These are phyloP conservation scores for Lutraria rhynchaena DNA, from an alignment of 1,140 invertebrate genomes.

Conservation along the genomic window DNA sequence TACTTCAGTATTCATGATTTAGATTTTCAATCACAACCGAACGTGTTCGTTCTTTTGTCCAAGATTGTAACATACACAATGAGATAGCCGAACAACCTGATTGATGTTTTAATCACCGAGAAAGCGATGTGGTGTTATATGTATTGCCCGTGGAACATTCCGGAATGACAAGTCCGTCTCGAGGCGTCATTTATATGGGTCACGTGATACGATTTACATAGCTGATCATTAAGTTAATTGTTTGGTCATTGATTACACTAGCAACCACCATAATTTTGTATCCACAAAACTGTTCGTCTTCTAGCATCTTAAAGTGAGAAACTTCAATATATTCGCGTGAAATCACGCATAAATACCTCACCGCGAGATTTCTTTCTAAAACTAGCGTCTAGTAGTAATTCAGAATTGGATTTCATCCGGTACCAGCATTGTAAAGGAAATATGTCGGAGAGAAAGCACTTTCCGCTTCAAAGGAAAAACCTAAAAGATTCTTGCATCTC, in stretches of 20 bases:
- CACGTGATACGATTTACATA: conserved; percentile 17
- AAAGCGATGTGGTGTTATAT: not conserved
- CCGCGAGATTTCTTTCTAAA: not conserved
- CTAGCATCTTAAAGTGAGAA: not conserved
- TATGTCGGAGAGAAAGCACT: conserved; percentile 1
- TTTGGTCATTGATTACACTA: conserved; percentile 13
- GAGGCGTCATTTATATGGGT: not conserved
- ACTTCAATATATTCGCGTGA: too few relatives aligned
- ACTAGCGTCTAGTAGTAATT: not conserved
- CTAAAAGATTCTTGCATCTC: not conserved
- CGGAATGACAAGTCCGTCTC: not conserved
- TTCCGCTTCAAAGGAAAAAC: not conserved
- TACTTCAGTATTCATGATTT: not conserved
- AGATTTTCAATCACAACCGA: not conserved
- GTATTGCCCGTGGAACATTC: not conserved
- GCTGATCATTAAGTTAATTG: conserved; percentile 18
- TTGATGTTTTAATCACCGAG: conserved; percentile 12
- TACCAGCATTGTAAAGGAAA: not conserved
- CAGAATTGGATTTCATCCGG: not conserved
- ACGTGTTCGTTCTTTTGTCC: too few relatives aligned
- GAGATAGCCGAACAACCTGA: not conserved
- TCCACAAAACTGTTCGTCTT: not conserved
- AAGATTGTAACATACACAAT: conserved; percentile 2
- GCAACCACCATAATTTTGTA: not conserved
- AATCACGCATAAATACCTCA: too few relatives aligned